These are phyloP conservation scores for Cheilosia urbana DNA, from an alignment of 2,888 invertebrate genomes.

Conservation along the genomic window DNA sequence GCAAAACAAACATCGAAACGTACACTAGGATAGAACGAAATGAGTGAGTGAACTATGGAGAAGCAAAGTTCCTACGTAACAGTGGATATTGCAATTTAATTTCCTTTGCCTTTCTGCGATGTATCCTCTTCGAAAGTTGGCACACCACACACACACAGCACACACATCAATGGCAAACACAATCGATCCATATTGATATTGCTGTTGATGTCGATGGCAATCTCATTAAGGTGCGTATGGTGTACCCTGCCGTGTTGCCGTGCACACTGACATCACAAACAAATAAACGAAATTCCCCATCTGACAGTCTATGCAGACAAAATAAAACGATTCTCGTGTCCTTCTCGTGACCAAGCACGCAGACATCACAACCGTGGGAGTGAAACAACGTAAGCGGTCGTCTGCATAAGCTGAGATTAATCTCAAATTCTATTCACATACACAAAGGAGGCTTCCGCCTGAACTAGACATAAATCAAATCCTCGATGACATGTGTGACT, in stretches of 20 bases:
- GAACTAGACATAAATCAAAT: constrained; percentile 43
- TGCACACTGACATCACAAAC: too few species aligned
- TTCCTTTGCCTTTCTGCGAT: constrained; percentile 56
- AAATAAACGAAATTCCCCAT: too few species aligned
- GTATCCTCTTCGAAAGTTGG: constrained; percentile 6
- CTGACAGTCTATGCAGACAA: too few species aligned
- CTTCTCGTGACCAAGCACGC: too few species aligned
- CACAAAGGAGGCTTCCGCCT: not conserved
- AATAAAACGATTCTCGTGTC: too few species aligned
- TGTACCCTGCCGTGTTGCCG: too few species aligned
- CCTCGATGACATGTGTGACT: constrained; percentile 58
- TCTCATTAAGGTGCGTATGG: too few species aligned
- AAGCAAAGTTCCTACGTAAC: constrained; percentile 6
- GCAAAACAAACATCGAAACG: constrained; percentile 4
- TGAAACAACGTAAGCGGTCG: too few species aligned
- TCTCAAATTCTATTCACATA: constrained; percentile 15
- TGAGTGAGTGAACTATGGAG: not conserved
- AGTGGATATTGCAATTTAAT: constrained; percentile 52
- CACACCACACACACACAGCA: constrained; percentile 44
- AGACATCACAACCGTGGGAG: too few species aligned
- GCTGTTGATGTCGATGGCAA: too few species aligned
- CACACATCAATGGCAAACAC: constrained; percentile 36
- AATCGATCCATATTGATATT: too few species aligned
- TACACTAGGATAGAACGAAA: not conserved
- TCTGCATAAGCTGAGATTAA: too few species aligned